Evolutionary conservation across 2,888 invertebrate genomes (phyloP).

Genomic region (Acrobasis suavella): DNA sequence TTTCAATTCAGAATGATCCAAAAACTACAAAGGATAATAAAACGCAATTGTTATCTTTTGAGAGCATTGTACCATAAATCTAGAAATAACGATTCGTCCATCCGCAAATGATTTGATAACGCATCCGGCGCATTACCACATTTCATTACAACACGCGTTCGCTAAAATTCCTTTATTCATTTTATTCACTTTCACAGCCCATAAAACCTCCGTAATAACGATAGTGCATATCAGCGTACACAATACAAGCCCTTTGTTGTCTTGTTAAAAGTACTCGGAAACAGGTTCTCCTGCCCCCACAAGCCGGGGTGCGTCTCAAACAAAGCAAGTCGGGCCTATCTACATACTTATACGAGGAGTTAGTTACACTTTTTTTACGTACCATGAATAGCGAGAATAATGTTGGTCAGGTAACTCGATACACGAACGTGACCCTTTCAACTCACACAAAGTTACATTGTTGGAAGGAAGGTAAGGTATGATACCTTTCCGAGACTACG

Average conservation of each 20-base stretch:
- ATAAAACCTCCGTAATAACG: conserved; percentile 32
- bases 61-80: conserved; percentile 61
- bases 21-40: conserved; percentile 1
- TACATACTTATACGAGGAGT: conserved; percentile 42
- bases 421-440: conserved; percentile 53
- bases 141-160: conserved; percentile 21
- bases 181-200: conserved; percentile 28
- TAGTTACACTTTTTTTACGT: conserved; percentile 53
- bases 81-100: conserved; percentile 50
- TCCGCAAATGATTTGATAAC: conserved; percentile 57
- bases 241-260: conserved; percentile 52
- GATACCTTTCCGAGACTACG: conserved; percentile 47
- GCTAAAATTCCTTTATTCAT: conserved; percentile 16
- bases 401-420: conserved; percentile 58
- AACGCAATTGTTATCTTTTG: conserved; percentile 53
- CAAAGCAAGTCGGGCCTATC: conserved; percentile 53
- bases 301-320: conserved; percentile 50
- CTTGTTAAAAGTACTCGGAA: conserved; percentile 47
- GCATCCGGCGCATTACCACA: conserved; percentile 48
- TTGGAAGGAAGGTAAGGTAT: conserved; percentile 47
- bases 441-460: conserved; percentile 47
- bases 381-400: conserved; percentile 61
- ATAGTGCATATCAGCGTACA: conserved; percentile 37
- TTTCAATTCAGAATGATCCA: not conserved
- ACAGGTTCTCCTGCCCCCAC: conserved; percentile 62